phyloP scores from a whole-genome alignment of 2,888 invertebrate species.

The Drosophila neutralis region DNA sequence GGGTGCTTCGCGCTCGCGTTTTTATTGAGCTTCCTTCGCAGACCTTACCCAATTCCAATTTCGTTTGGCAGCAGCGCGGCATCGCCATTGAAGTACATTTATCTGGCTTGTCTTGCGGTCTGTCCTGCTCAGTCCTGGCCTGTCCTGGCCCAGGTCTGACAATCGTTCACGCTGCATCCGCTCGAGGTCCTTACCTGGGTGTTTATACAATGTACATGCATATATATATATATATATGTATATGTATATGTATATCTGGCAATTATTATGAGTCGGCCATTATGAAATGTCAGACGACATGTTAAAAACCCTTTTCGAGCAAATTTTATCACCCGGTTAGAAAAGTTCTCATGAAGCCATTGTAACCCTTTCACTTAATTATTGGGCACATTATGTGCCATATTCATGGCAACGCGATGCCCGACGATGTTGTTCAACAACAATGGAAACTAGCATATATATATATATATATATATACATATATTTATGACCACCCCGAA shows the following conservation, averaged over 20 bases:
- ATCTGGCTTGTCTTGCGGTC: background rate
- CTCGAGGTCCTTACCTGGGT: constrained; percentile 33
- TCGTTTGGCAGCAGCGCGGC: constrained; percentile 11
- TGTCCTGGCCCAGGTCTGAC: background rate
- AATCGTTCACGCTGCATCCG: constrained; percentile 45
- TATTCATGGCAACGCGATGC: constrained; percentile 70
- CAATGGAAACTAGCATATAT: constrained; percentile 68
- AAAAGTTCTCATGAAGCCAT: constrained; percentile 77
- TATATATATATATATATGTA: background rate
- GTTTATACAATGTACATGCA: constrained; percentile 11
- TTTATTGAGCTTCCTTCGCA: constrained; percentile 48
- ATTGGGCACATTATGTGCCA: constrained; percentile 78
- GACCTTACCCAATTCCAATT: constrained; percentile 3
- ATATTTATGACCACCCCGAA: constrained; percentile 21
- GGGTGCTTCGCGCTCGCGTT: constrained; percentile 23
- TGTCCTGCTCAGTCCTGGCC: background rate
- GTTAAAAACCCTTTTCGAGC: constrained; percentile 58
- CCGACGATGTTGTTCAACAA: constrained; percentile 30
- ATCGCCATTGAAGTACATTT: constrained; percentile 37
- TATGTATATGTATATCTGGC: constrained; percentile 23
- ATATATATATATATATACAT: constrained; percentile 6
- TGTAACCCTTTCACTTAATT: constrained; percentile 80
- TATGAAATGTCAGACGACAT: constrained; percentile 59
- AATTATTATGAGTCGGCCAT: constrained; percentile 73
- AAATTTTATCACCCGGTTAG: constrained; percentile 75